These are phyloP conservation scores for Thryonomys swinderianus DNA, from an alignment of 2,113 vertebrate genomes.

Conservation along the genomic window DNA sequence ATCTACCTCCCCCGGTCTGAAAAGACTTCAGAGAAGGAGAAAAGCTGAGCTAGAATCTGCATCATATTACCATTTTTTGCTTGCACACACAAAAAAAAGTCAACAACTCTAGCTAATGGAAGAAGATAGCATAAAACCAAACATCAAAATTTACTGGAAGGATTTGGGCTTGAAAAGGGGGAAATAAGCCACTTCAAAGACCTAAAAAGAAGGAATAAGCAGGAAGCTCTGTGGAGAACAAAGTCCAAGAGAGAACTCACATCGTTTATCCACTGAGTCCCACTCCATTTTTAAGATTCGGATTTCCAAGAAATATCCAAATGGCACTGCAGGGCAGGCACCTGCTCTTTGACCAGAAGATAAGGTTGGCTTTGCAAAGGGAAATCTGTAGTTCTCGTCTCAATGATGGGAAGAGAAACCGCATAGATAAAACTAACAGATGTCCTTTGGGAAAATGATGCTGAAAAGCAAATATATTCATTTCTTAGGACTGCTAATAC, in stretches of 20 bases:
- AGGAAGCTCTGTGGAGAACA: background rate
- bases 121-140: background rate
- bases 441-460: background rate
- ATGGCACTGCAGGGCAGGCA: accelerated
- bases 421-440: background rate
- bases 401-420: background rate
- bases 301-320: background rate
- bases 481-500: background rate
- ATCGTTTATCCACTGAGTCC: background rate
- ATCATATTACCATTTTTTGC: background rate
- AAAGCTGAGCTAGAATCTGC: background rate
- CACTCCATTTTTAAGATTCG: background rate
- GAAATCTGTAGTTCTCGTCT: background rate
- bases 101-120: background rate
- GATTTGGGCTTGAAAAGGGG: background rate
- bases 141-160: background rate
- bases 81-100: background rate
- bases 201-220: background rate
- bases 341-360: background rate
- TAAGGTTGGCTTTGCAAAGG: background rate
- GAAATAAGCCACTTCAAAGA: background rate
- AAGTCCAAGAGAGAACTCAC: background rate
- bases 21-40: background rate
- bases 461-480: background rate
- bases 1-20: background rate